phyloP scores from a whole-genome alignment of 2,888 invertebrate species.

The Caenorhabditis doughertyi region DNA sequence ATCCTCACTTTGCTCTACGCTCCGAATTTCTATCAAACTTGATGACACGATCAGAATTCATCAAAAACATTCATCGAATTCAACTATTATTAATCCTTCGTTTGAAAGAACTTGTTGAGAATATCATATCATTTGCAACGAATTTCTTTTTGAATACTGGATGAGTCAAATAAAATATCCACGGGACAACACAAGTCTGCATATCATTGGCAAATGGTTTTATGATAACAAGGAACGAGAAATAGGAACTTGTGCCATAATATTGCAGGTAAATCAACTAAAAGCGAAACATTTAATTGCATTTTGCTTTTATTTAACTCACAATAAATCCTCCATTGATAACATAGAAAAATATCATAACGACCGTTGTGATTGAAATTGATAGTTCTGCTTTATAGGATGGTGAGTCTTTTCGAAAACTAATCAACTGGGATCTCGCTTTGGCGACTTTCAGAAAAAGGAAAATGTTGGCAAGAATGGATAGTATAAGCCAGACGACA shows the following conservation, averaged over 20 bases:
- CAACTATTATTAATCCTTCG: conserved; percentile 6
- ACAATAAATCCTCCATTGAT: conserved; percentile 46
- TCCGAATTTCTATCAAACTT: not conserved
- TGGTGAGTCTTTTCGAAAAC: conserved; percentile 18
- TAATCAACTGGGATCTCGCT: conserved; percentile 36
- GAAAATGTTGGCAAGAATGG: conserved; percentile 29
- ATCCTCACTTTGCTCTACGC: no score
- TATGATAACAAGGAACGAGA: conserved; percentile 4
- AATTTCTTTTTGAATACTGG: conserved; percentile 34
- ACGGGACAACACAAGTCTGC: conserved; percentile 46
- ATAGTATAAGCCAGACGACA: conserved; percentile 22
- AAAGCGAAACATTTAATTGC: not conserved
- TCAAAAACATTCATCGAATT: not conserved
- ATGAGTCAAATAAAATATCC: conserved; percentile 50
- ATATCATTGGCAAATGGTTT: conserved; percentile 39
- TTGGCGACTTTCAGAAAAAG: conserved; percentile 30
- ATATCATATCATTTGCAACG: not conserved
- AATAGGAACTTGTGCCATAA: conserved; percentile 35
- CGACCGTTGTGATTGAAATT: conserved; percentile 36
- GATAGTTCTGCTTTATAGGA: conserved; percentile 48
- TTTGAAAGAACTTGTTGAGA: conserved; percentile 40
- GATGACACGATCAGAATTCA: not conserved
- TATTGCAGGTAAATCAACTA: conserved; percentile 36
- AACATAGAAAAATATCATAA: conserved; percentile 40
- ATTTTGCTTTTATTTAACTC: not conserved